These are phyloP conservation scores for Antennarius striatus DNA, from an alignment of 2,113 vertebrate species.

Conservation along the genomic window DNA sequence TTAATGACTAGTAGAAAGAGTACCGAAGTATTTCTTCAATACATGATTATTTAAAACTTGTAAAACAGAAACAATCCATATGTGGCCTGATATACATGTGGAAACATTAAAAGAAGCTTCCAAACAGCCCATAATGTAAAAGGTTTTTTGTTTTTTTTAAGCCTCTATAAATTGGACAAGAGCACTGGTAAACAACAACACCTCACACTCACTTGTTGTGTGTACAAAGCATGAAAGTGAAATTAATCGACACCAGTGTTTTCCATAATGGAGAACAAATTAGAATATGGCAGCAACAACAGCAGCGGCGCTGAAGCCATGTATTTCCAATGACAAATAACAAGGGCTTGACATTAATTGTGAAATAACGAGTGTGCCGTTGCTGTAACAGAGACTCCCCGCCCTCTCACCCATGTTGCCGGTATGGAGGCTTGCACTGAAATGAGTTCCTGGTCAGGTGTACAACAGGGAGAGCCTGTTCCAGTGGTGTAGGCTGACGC, in stretches of 20 bases:
- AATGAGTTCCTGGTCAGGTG: conserved; percentile 77
- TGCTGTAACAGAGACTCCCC: conserved; percentile 65
- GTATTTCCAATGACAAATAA: conserved; percentile 80
- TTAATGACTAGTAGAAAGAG: background rate
- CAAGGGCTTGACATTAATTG: conserved; percentile 82
- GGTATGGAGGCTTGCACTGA: conserved; percentile 47
- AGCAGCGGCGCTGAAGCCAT: conserved; percentile 58
- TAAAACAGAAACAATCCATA: background rate
- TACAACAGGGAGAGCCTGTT: conserved; percentile 69
- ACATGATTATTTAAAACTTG: background rate
- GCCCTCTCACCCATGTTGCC: conserved; percentile 65
- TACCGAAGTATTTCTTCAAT: background rate
- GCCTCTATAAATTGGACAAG: conserved; percentile 57
- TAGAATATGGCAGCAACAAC: conserved; percentile 81
- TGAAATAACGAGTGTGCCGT: conserved; percentile 77
- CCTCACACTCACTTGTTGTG: conserved; percentile 76
- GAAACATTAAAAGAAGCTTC: conserved; percentile 4
- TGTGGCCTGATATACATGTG: conserved; percentile 1
- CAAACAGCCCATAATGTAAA: conserved; percentile 28
- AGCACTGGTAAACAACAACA: conserved; percentile 69
- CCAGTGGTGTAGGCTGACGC: conserved; percentile 46
- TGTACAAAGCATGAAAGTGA: conserved; percentile 79
- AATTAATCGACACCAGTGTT: conserved; percentile 81
- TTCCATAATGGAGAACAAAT: conserved; percentile 83
- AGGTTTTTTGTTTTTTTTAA: conserved; percentile 28